phyloP scores from a whole-genome alignment of 2,888 invertebrate genomes.

The Quadroppia sp. region DNA sequence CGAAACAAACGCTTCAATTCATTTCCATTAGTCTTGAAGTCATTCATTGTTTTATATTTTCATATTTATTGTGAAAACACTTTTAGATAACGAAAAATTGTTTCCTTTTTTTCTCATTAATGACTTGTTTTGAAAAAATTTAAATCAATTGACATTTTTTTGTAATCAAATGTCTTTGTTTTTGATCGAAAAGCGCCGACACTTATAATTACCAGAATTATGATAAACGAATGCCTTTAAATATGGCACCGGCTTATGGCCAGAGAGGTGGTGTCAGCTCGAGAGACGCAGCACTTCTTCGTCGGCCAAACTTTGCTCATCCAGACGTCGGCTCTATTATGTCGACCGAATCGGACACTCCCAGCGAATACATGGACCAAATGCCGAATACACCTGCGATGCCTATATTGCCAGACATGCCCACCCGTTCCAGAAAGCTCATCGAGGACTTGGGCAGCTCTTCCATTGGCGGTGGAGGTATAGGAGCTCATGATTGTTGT shows the following conservation, averaged over 20 bases:
- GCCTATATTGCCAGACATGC: constrained; percentile 61
- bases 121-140: too few relatives aligned
- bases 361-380: constrained; percentile 50
- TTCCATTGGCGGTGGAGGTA: constrained; percentile 49
- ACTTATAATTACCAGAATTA: constrained; percentile 4
- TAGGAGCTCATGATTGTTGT: not conserved
- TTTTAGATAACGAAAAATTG: too few relatives aligned
- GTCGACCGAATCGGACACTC: constrained; percentile 49
- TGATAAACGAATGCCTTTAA: not conserved
- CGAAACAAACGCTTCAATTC: too few relatives aligned
- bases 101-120: too few relatives aligned
- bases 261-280: not conserved
- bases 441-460: constrained; percentile 56
- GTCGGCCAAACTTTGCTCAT: constrained; percentile 31
- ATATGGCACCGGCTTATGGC: not conserved
- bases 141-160: not conserved
- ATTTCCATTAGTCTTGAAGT: too few relatives aligned
- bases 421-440: constrained; percentile 58
- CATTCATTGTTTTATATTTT: too few relatives aligned
- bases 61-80: too few relatives aligned
- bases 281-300: constrained; percentile 21
- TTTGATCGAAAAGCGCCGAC: not conserved
- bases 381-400: constrained; percentile 56
- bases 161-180: not conserved
- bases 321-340: constrained; percentile 22